Evolutionary conservation across 1,140 invertebrate species (phyloP).

Genomic region (Thalassaphorura encarpata): DNA sequence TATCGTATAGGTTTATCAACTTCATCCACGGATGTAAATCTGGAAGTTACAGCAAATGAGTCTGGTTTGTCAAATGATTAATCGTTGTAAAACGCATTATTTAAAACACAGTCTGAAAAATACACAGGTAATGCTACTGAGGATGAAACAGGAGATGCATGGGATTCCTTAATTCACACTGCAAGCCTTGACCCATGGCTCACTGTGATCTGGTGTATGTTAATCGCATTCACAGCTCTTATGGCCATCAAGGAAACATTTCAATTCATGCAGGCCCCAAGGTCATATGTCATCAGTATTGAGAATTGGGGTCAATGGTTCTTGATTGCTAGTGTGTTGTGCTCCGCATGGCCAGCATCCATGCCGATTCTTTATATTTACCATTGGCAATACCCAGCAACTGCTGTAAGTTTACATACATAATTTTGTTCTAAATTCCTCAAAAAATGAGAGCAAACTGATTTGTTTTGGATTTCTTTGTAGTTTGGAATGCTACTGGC

Average conservation of each 20-base stretch:
- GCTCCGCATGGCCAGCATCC: slow-evolving; percentile 14
- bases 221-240: slow-evolving; percentile 29
- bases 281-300: slow-evolving; percentile 22
- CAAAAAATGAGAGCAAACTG: too few species aligned
- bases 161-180: too few species aligned
- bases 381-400: slow-evolving; percentile 68
- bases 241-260: slow-evolving; percentile 37
- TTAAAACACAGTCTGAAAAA: background rate
- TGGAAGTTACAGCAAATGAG: too few species aligned
- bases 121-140: too few species aligned
- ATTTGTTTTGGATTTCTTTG: background rate
- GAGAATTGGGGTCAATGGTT: slow-evolving; percentile 74
- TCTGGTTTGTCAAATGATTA: too few species aligned
- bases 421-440: background rate
- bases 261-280: slow-evolving; percentile 32
- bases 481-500: slow-evolving; percentile 58
- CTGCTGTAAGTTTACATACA: slow-evolving; percentile 44
- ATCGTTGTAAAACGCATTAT: background rate
- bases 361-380: background rate
- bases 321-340: slow-evolving; percentile 52
- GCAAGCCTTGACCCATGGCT: slow-evolving; percentile 8
- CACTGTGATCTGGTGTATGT: slow-evolving; percentile 24
- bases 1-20: too few species aligned
- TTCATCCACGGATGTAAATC: too few species aligned
- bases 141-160: too few species aligned